Percentiles rank a stretch among this genome's conserved stretches.
Conservation (phyloP, 2,113 vertebrate species). For the Brevimyrus niger region DNA sequence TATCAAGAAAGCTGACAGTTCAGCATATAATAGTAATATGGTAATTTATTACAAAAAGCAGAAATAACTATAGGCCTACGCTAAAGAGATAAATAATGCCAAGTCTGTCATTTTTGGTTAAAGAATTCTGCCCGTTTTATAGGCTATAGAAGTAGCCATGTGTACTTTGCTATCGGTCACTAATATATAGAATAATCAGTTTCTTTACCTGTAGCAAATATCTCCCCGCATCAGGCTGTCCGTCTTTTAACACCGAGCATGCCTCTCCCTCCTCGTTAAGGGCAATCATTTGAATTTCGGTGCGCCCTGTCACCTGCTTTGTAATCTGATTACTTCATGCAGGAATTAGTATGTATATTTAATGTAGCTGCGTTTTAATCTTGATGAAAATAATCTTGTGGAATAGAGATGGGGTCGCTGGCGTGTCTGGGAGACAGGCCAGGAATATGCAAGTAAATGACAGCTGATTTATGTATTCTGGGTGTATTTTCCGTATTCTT, state of each 20-base stretch:
- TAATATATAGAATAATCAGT: not conserved
- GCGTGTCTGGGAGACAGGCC: constrained; percentile 96
- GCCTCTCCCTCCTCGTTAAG: constrained; percentile 49
- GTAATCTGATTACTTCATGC: constrained; percentile 97
- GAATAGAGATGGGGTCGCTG: constrained; percentile 79
- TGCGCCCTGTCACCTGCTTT: constrained; percentile 90
- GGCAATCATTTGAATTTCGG: constrained; percentile 75
- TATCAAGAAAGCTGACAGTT: not conserved
- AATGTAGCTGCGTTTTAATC: constrained; percentile 86
- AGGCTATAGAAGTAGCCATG: not conserved
- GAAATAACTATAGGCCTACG: not conserved
- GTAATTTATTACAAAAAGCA: not conserved
- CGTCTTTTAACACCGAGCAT: not conserved
- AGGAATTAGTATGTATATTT: constrained; percentile 99
- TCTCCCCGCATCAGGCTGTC: not conserved
- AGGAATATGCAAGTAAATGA: constrained; percentile 98
- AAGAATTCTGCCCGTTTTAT: not conserved
- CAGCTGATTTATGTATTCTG: constrained; percentile 96
- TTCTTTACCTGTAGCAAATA: not conserved
- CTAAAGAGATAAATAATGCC: not conserved
- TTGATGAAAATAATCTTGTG: constrained; percentile 95
- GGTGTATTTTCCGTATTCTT: constrained; percentile 80
- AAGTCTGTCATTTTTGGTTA: not conserved
- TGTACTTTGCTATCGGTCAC: not conserved
- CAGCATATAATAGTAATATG: not conserved